Base-by-base conservation (phyloP, 2,113 vertebrate species). In the Xenotilapia flavipinnis region DNA sequence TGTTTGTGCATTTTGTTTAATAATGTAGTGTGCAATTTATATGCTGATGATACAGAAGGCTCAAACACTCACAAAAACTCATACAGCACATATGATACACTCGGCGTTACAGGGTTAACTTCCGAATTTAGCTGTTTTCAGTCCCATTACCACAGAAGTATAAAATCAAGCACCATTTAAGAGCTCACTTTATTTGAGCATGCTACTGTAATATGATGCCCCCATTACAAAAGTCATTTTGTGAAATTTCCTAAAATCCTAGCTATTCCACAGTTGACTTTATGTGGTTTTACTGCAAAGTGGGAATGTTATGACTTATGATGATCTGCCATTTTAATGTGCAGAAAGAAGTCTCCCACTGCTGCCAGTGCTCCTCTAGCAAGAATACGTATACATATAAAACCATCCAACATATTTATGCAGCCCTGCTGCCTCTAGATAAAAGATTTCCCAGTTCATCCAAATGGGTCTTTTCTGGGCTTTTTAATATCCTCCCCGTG, bases 51-150 rank as follows among this genome's bases (percentile, higher is more conserved):
- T 8, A 65, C 33, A 65, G 19, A 65, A 38, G 60, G 19, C 19
- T 38, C 33, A 65, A 65, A 65, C 60, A 38, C 31, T 36, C 60
- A 65, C 60, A 65, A 65, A 65, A 21, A 2, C 19, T 5, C 60
- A 8, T 3, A 6, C 3, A 38, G 60, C 60, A 12, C 60, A 5
- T 65, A 65, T 13, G 33, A 38, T 2, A 38, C 33, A 65, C 33
- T 65, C 1, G 1, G 0, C 2, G 5, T 31, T 38, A 65, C 10
- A 8, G 4, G 60, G 60, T 65, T 65, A 21, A 65, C 2, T 38
- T 73, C 4, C 0, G 0, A 28, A 45, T 28, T 73, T 28, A 47
- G 9, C 9, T 11, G 42, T 65, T 75, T 75, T 47, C 23, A 75
- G 14, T 28, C 14, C 40, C 42, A 47, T 17, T 28, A 26, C 42